Percentiles rank a stretch among this genome's conserved stretches.
Evolutionary conservation across 92 coral and sea anemone genomes (phyloP).

Genomic region (Phenganax stokvisi): DNA sequence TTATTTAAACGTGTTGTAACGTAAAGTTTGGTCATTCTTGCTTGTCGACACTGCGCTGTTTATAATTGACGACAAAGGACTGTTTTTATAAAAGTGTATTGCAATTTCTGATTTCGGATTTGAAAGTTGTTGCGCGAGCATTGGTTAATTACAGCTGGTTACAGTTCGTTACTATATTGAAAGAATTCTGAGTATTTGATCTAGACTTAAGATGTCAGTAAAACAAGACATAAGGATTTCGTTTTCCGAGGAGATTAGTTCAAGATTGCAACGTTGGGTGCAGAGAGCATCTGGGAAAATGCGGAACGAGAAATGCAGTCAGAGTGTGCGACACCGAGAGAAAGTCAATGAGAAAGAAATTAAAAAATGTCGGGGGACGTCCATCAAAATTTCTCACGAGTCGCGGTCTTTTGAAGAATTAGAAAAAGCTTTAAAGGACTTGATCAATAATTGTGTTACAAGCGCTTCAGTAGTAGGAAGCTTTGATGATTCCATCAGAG

Average conservation of each 20-base stretch:
- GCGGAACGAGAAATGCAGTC: slow-evolving; percentile 30
- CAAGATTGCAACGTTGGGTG: slow-evolving; percentile 30
- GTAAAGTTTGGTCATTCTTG: background rate
- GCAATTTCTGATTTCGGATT: slow-evolving; percentile 29
- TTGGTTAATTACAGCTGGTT: background rate
- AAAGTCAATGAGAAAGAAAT: slow-evolving; percentile 7
- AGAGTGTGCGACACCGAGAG: background rate
- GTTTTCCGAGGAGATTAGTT: slow-evolving; percentile 39
- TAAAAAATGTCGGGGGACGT: slow-evolving; percentile 2
- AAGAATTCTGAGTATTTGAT: background rate
- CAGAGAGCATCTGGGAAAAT: slow-evolving; percentile 30
- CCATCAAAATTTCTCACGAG: background rate
- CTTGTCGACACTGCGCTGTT: background rate
- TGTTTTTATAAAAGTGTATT: background rate
- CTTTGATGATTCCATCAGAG: slow-evolving; percentile 20
- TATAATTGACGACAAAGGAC: background rate
- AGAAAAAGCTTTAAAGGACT: slow-evolving; percentile 55
- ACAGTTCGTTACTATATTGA: background rate
- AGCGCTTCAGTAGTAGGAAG: background rate
- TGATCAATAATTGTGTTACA: slow-evolving; percentile 48
- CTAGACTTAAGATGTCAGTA: background rate
- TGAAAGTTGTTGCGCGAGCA: background rate
- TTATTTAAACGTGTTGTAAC: slow-evolving; percentile 5
- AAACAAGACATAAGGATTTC: background rate
- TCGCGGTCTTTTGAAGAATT: slow-evolving; percentile 22